A percentile compares a stretch with the other conserved stretches of the same genome.
phyloP scores from a whole-genome alignment of 1,140 invertebrate genomes.

The Pentalonia nigronervosa region DNA sequence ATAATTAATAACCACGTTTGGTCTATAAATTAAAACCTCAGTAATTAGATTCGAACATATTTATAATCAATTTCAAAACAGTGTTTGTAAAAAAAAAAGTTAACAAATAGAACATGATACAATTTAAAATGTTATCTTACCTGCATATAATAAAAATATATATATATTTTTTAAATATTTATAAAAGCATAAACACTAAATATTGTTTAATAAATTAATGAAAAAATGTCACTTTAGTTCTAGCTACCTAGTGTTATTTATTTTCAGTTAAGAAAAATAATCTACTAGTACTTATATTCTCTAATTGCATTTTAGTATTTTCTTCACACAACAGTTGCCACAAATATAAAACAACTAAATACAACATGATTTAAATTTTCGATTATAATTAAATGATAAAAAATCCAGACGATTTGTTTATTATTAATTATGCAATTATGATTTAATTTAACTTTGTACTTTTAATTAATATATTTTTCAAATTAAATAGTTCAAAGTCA shows the following conservation, averaged over 20 bases:
- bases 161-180: not conserved
- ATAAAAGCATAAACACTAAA: not conserved
- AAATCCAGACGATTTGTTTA: not conserved
- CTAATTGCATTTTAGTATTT: too few relatives aligned
- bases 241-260: not conserved
- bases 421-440: not conserved
- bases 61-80: not conserved
- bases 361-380: too few relatives aligned
- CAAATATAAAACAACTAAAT: too few relatives aligned
- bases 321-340: too few relatives aligned
- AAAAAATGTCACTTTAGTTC: not conserved
- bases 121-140: not conserved
- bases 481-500: not conserved
- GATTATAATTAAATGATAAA: not conserved
- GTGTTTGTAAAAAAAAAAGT: too few relatives aligned
- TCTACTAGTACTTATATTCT: not conserved
- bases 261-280: not conserved
- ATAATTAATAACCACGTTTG: not conserved
- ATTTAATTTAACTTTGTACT: not conserved
- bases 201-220: not conserved
- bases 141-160: not conserved
- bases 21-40: not conserved
- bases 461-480: not conserved
- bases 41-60: not conserved
- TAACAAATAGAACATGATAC: not conserved